Evolutionary conservation across 2,888 invertebrate species (phyloP).

Genomic region (Eurois occulta): DNA sequence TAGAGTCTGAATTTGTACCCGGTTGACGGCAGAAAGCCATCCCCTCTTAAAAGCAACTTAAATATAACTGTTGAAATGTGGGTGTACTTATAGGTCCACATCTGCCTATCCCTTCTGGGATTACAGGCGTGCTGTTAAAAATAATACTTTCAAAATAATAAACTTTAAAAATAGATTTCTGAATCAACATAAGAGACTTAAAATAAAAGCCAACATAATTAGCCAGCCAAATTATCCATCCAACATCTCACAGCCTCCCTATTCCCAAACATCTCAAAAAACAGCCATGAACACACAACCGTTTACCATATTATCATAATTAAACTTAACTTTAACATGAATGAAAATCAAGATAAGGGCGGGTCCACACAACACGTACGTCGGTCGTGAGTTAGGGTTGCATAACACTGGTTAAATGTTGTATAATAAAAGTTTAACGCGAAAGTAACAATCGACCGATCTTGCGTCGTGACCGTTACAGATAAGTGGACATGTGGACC

Average conservation of each 20-base stretch:
- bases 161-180: not conserved
- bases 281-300: conserved; percentile 23
- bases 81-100: not conserved
- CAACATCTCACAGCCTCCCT: not conserved
- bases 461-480: conserved; percentile 80
- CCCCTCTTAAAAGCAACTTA: not conserved
- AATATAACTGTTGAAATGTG: not conserved
- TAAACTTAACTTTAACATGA: conserved; percentile 57
- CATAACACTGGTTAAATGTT: conserved; percentile 74
- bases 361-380: conserved; percentile 75
- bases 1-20: no score
- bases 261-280: conserved; percentile 5
- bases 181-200: not conserved
- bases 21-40: no score
- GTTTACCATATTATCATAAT: conserved; percentile 53
- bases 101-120: no score
- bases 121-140: not conserved
- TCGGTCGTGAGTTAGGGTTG: conserved; percentile 75
- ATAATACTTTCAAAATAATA: not conserved
- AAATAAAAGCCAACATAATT: not conserved
- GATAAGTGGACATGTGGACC: conserved; percentile 83
- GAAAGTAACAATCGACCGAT: conserved; percentile 77
- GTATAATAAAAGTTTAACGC: conserved; percentile 82
- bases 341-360: conserved; percentile 70
- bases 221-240: not conserved